Evolutionary conservation across 2,113 vertebrate genomes (phyloP).

Genomic region (Naja naja): DNA sequence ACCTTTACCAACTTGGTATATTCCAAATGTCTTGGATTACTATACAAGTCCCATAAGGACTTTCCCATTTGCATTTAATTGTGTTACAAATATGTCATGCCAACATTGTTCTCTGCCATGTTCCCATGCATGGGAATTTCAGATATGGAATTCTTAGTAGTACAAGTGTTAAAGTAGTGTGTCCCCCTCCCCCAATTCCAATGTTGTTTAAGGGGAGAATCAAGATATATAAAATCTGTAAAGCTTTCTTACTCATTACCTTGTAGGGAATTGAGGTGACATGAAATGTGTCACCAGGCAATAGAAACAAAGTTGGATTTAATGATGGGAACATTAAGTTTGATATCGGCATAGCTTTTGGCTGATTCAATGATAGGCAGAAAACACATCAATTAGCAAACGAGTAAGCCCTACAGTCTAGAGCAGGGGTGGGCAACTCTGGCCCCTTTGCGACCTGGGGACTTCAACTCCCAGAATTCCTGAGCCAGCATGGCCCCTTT

Average conservation of each 20-base stretch:
- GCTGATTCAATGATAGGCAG: not conserved
- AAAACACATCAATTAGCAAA: not conserved
- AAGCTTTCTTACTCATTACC: not conserved
- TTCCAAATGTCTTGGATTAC: not conserved
- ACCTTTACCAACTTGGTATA: not conserved
- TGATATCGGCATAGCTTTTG: not conserved
- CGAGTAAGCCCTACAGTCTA: not conserved
- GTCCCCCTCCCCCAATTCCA: not conserved
- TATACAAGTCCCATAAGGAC: not conserved
- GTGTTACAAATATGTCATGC: not conserved
- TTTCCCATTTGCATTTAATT: not conserved
- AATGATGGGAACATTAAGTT: not conserved
- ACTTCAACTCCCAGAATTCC: too few relatives aligned
- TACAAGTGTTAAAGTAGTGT: not conserved
- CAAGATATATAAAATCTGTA: not conserved
- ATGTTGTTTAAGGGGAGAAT: not conserved
- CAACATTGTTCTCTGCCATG: not conserved
- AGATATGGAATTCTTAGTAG: not conserved
- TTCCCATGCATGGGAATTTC: not conserved
- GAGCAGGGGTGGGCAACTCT: too few relatives aligned
- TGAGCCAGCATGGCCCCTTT: too few relatives aligned
- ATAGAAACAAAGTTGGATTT: not conserved
- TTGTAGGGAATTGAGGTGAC: not conserved
- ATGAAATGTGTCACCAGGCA: not conserved
- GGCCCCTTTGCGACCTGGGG: too few relatives aligned